Evolutionary conservation across 2,888 invertebrate species (phyloP).

Genomic region (Sisyra nigra): DNA sequence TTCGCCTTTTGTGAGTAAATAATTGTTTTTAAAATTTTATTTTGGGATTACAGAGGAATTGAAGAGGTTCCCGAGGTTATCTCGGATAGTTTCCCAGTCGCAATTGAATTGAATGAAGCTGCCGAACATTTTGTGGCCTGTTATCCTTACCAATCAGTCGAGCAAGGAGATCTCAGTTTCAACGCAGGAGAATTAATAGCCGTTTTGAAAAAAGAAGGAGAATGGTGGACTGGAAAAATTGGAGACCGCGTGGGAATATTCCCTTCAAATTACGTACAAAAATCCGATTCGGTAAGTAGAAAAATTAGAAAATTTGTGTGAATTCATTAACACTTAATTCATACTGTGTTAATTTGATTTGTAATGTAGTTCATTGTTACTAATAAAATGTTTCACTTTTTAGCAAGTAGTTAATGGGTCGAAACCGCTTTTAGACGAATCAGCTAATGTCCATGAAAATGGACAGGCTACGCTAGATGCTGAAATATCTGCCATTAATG

Average conservation of each 20-base stretch:
- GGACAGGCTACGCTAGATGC: conserved; percentile 17
- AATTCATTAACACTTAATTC: not conserved
- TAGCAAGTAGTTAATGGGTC: conserved; percentile 1
- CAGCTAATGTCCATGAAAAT: conserved; percentile 2
- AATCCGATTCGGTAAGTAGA: conserved; percentile 32
- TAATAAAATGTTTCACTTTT: not conserved
- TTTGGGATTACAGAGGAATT: conserved; percentile 39
- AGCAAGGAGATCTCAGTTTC: conserved; percentile 83
- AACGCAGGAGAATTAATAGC: conserved; percentile 73
- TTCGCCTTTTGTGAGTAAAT: not conserved
- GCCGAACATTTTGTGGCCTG: conserved; percentile 74
- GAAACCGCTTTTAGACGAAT: not conserved
- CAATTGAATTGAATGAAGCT: conserved; percentile 18
- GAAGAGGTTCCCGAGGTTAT: conserved; percentile 53
- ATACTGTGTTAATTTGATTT: not conserved
- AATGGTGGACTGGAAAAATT: conserved; percentile 96
- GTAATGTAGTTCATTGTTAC: not conserved
- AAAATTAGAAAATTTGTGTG: not conserved
- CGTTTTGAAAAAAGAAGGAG: conserved; percentile 81
- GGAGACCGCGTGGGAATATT: conserved; percentile 75
- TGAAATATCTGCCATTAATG: conserved; percentile 30
- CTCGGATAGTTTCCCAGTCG: conserved; percentile 23
- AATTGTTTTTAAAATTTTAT: not conserved
- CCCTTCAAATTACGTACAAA: conserved; percentile 91
- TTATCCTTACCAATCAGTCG: conserved; percentile 78